Conservation (phyloP, 2,113 vertebrate genomes). For the Agapornis roseicollis region DNA sequence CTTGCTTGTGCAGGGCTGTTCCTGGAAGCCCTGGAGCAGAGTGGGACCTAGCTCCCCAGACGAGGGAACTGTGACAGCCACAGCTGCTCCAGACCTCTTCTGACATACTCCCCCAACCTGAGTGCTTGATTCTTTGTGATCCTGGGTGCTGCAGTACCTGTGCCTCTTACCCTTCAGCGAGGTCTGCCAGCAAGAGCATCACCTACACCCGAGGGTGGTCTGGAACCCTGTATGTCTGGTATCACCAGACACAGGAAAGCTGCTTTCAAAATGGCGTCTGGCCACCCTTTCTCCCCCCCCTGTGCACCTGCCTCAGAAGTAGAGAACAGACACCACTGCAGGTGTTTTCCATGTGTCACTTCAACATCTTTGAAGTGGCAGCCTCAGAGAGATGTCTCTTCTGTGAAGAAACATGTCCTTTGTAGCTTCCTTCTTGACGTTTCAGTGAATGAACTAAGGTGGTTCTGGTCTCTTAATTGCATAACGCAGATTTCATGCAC, state of each 20-base stretch:
- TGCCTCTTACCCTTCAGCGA: background rate
- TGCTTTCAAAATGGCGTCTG: background rate
- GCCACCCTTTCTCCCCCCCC: background rate
- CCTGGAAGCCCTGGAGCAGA: background rate
- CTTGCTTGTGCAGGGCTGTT: background rate
- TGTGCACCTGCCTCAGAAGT: background rate
- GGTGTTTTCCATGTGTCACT: background rate
- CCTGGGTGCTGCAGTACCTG: background rate
- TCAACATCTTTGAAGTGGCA: background rate
- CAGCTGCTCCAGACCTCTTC: background rate
- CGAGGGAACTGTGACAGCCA: fast-evolving
- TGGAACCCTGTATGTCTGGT: background rate
- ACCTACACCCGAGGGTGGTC: background rate
- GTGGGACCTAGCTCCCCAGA: background rate
- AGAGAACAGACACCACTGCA: background rate
- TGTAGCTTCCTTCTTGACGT: background rate
- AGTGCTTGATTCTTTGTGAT: background rate
- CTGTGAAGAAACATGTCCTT: background rate
- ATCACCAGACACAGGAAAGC: background rate
- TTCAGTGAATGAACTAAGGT: background rate
- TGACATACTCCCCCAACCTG: background rate
- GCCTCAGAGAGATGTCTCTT: background rate
- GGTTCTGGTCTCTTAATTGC: background rate
- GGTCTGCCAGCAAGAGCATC: background rate
- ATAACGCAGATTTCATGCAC: background rate